Percentiles rank a stretch among this genome's conserved stretches.
phyloP scores from a whole-genome alignment of 2,113 vertebrate genomes.

The Coreoperca whiteheadi region DNA sequence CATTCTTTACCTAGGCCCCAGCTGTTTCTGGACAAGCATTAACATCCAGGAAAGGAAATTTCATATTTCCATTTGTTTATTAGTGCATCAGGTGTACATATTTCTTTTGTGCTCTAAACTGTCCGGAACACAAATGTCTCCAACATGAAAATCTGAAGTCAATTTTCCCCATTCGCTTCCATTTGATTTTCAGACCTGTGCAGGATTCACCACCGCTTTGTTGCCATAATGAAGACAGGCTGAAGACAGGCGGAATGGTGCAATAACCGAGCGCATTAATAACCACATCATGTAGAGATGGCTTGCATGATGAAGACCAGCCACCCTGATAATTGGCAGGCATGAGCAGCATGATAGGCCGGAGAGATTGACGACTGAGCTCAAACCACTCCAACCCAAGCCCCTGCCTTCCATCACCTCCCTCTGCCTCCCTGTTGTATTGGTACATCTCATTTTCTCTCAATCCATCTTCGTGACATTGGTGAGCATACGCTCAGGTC shows the following conservation, averaged over 20 bases:
- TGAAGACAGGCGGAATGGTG: not conserved
- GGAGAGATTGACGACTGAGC: slow-evolving; percentile 44
- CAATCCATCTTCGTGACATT: slow-evolving; percentile 69
- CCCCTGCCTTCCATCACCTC: not conserved
- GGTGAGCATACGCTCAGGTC: slow-evolving; percentile 58
- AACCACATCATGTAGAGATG: slow-evolving; percentile 56
- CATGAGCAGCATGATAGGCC: slow-evolving; percentile 32
- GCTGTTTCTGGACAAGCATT: slow-evolving; percentile 52
- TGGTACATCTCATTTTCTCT: slow-evolving; percentile 66
- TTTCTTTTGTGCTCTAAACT: not conserved
- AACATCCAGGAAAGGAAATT: slow-evolving; percentile 33
- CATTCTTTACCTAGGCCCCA: slow-evolving; percentile 49
- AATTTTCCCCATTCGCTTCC: not conserved
- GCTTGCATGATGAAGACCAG: slow-evolving; percentile 58
- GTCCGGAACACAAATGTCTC: not conserved
- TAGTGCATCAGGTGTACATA: not conserved
- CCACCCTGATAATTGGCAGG: slow-evolving; percentile 59
- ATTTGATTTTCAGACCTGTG: not conserved
- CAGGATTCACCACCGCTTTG: not conserved
- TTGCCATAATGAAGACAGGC: slow-evolving; percentile 13
- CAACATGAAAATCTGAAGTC: not conserved
- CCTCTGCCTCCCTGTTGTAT: slow-evolving; percentile 26
- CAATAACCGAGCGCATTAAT: slow-evolving; percentile 55
- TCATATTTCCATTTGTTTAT: not conserved
- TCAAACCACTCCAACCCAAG: slow-evolving; percentile 6